These are phyloP conservation scores for Megathymus violae DNA, from an alignment of 1,140 invertebrate genomes.

Conservation along the genomic window DNA sequence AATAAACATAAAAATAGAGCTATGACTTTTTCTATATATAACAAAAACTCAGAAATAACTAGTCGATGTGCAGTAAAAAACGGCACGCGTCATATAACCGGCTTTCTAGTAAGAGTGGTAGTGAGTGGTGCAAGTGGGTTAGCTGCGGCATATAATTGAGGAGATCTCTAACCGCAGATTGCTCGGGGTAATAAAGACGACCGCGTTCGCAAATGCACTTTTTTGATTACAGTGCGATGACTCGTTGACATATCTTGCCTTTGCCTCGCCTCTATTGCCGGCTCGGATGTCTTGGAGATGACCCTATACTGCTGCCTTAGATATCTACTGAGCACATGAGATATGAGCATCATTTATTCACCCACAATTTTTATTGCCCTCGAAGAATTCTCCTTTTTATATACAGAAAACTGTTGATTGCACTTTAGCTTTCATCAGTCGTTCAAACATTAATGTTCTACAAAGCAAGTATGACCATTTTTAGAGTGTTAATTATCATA, in stretches of 20 bases:
- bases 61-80: slow-evolving; percentile 42
- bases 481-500: no score
- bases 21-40: slow-evolving; percentile 40
- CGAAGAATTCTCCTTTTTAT: no score
- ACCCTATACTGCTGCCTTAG: no score
- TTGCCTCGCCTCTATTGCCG: no score
- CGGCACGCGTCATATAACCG: slow-evolving; percentile 49
- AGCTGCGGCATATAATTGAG: slow-evolving; percentile 59
- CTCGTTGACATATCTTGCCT: slow-evolving; percentile 13
- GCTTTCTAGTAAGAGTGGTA: slow-evolving; percentile 55
- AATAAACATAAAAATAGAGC: slow-evolving; percentile 38
- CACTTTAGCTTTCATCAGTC: no score
- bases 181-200: slow-evolving; percentile 25
- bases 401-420: no score
- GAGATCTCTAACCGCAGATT: slow-evolving; percentile 55
- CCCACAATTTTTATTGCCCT: no score
- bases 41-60: slow-evolving; percentile 52
- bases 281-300: no score
- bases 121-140: slow-evolving; percentile 50
- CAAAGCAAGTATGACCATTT: no score
- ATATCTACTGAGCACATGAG: no score
- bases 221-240: slow-evolving; percentile 27
- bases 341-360: no score
- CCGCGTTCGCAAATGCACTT: slow-evolving; percentile 34
- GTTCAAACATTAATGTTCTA: no score